A percentile compares a stretch with the other conserved stretches of the same genome.
These are phyloP conservation scores for Andricus curvator DNA, from an alignment of 2,888 invertebrate species.

Conservation along the genomic window DNA sequence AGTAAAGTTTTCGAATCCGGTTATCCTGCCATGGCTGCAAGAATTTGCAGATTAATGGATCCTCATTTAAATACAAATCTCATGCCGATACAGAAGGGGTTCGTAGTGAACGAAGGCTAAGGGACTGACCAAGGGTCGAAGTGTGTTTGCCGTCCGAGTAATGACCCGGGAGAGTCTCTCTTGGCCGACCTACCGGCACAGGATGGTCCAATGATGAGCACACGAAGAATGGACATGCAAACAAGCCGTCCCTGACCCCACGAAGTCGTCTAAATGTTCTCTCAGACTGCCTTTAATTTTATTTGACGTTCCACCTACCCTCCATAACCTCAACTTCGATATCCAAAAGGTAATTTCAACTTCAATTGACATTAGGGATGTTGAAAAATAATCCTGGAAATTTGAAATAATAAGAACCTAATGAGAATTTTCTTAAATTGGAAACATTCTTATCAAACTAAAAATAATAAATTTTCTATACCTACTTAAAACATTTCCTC, in stretches of 20 bases:
- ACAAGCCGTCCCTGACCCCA: conserved; percentile 67
- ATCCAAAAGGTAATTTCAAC: conserved; percentile 10
- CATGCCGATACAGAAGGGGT: conserved; percentile 73
- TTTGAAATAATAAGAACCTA: too few relatives aligned
- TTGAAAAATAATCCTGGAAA: neutral
- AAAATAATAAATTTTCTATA: too few relatives aligned
- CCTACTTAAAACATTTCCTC: neutral
- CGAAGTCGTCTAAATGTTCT: conserved; percentile 59
- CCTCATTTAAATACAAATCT: conserved; percentile 79
- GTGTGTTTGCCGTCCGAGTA: conserved; percentile 78
- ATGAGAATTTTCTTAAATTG: neutral
- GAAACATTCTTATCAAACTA: neutral
- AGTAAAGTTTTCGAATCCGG: conserved; percentile 53
- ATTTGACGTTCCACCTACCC: conserved; percentile 55
- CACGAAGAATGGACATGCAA: conserved; percentile 76
- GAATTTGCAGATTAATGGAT: conserved; percentile 76
- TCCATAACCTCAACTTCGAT: conserved; percentile 50
- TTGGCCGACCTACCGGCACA: conserved; percentile 56
- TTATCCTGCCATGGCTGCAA: conserved; percentile 66
- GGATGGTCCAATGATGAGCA: conserved; percentile 69
- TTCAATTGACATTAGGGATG: neutral
- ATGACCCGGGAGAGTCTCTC: conserved; percentile 74
- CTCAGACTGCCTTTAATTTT: conserved; percentile 56
- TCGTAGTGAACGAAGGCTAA: conserved; percentile 56
- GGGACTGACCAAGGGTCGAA: conserved; percentile 74